Base-by-base conservation (phyloP, 2,113 vertebrate genomes). In the Andinoacara biseriatus region DNA sequence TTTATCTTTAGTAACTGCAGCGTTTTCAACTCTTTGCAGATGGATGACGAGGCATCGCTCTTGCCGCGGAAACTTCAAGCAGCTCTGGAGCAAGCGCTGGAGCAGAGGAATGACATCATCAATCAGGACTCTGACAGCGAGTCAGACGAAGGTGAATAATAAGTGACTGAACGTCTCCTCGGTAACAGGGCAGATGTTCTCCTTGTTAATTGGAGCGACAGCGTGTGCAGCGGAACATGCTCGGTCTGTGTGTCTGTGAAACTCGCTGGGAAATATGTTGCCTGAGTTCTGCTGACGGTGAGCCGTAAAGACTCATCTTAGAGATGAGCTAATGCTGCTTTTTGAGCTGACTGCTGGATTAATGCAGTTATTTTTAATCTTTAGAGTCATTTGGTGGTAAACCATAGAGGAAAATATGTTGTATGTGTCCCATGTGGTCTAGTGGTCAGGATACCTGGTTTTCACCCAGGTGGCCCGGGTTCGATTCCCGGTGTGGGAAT, bases 111-210 rank as follows among this genome's bases (percentile, higher is more conserved):
- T 22, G 97, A 99, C 92, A 95, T 99, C 93, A 97, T 98, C 94
- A 97, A 96, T 92, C 97, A 97, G 92, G 99, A 99, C 94, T 98
- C 99, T 33, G 98, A 99, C 89, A 99, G 98, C n/a, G 99, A 99
- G 89, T 99, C 98, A 2, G 98, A 99, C 59, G 98, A 99, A 84
- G 98, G 98, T 99, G 94, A 97, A 93, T 82, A 97, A 93, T 82
- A 90, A 82, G 76, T 26, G 83, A 93, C 60, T 20, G 54, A 74
- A 88, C 79, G 29, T 67, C 17, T 38, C 31, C 26, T 59, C 26
- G 11, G 15, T 33, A 67, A 58, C 14, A 22, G 60, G 80, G 65
- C 84, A 83, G 81, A 90, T 65, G 85, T 83, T 87, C 38, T 67
- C 49, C n/a, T 58, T 76, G 56, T 77, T 86, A 69, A 86, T 82